Evolutionary conservation across 2,797 vertebrate genomes (phyloP).

Genomic region (Sebastes flavidus): DNA sequence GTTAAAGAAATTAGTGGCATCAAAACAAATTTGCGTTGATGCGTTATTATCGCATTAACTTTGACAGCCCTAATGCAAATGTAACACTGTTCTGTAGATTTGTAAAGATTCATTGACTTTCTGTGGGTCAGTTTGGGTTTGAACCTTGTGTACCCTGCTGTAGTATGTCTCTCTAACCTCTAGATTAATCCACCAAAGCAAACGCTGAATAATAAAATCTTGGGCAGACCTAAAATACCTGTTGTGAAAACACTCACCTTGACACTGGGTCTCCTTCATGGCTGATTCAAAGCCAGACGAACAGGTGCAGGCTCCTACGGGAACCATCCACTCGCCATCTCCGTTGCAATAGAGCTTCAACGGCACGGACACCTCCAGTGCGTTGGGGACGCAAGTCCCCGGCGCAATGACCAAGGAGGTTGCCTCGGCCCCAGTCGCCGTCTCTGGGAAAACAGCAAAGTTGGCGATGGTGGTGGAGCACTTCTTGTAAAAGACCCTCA

Average conservation of each 20-base stretch:
- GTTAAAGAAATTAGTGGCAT: no score
- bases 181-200: not conserved
- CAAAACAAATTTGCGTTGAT: no score
- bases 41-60: no score
- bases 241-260: conserved; percentile 80
- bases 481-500: conserved; percentile 97
- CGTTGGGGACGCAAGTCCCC: conserved; percentile 93
- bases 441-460: conserved; percentile 96
- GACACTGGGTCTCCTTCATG: conserved; percentile 93
- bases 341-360: conserved; percentile 98
- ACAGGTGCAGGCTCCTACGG: conserved; percentile 94
- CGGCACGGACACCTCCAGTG: conserved; percentile 94
- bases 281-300: conserved; percentile 91
- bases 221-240: not conserved
- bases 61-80: no score
- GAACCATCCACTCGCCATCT: conserved; percentile 98
- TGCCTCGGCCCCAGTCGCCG: conserved; percentile 94
- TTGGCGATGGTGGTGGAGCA: conserved; percentile 95
- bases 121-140: not conserved
- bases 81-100: not conserved
- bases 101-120: not conserved
- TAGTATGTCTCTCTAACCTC: not conserved
- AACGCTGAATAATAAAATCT: not conserved
- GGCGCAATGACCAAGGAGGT: conserved; percentile 97
- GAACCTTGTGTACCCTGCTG: not conserved